Percentiles rank a stretch among this genome's conserved stretches.
Evolutionary conservation across 2,113 vertebrate species (phyloP).

Genomic region (Orthonyx spaldingii): DNA sequence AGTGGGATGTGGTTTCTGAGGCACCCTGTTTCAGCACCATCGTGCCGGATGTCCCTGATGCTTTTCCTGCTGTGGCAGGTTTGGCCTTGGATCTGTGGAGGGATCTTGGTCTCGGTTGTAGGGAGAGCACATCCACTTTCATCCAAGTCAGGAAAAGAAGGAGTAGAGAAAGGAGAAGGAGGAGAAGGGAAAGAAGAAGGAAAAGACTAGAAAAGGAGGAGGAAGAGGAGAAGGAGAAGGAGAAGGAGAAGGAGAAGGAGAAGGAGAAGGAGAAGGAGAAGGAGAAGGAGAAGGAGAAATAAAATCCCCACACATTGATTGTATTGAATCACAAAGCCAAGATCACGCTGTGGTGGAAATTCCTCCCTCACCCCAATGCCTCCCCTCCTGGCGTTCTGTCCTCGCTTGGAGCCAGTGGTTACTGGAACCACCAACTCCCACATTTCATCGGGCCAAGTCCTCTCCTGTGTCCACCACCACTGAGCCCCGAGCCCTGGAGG

Average conservation of each 20-base stretch:
- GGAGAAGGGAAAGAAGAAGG: no score
- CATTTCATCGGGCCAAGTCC: background rate
- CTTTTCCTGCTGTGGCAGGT: background rate
- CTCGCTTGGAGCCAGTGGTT: background rate
- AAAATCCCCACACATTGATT: background rate
- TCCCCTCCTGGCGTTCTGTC: background rate
- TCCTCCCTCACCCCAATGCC: background rate
- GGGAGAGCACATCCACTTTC: background rate
- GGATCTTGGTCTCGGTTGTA: accelerated
- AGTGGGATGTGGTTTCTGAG: background rate
- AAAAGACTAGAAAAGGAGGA: background rate
- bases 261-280: accelerated
- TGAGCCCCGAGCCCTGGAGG: background rate
- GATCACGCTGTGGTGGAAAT: slow-evolving; percentile 23
- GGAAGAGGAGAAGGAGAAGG: accelerated
- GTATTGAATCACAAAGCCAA: slow-evolving; percentile 15
- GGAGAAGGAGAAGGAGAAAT: background rate
- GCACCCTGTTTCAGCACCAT: background rate
- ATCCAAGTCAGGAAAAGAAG: background rate
- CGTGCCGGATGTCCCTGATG: background rate
- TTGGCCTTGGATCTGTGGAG: background rate
- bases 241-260: accelerated
- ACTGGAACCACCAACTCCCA: background rate
- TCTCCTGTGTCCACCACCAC: background rate
- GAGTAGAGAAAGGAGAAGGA: background rate